Base-by-base conservation (phyloP, 2,113 vertebrate species). In the Apodemus sylvaticus region DNA sequence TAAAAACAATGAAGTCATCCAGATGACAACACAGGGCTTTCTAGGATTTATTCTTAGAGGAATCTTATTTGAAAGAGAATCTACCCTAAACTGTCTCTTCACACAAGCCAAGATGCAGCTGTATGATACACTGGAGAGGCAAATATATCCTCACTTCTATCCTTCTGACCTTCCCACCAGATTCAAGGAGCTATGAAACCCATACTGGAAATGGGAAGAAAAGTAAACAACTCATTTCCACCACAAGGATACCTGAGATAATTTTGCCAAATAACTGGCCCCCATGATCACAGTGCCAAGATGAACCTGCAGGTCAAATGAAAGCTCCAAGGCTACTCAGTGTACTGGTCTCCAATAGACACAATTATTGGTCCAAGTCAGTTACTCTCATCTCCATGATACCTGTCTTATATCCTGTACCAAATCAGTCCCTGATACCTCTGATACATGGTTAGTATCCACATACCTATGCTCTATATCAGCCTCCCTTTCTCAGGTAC, bases 381-480 rank as follows among this genome's bases (percentile, higher is more conserved):
- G 17, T 3, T 20, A 31, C 1, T 20, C 11, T 79, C 7, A 22
- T 19, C 48, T 26, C 7, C 12, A 51, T 14, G 34, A 36, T 79
- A 0, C 7, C 14, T 58, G 5, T 7, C 26, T n/a, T 4, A 79
- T 39, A 2, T 22, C 4, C 62, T n/a, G 39, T 16, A 70, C 5
- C 7, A 70, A 29, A 36, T 34, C 3, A 26, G 19, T 34, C 2
- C 12, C 10, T 73, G 8, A 4, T 19, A 34, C 36, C 8, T 24
- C n/a, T 45, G 4, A 5, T 4, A 68, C 5, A 0, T 45, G 26
- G 0, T 10, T 4, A 66, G 14, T 17, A 58, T 3, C 20, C 13
- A 20, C 2, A 17, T 3, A 14, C 1, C 13, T 51, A 17, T 34
- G 24, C 4, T 64, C 34, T 36, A 42, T n/a, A 9, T 12, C 10